Base-by-base conservation (phyloP, 2,113 vertebrate genomes). In the Turnix velox region DNA sequence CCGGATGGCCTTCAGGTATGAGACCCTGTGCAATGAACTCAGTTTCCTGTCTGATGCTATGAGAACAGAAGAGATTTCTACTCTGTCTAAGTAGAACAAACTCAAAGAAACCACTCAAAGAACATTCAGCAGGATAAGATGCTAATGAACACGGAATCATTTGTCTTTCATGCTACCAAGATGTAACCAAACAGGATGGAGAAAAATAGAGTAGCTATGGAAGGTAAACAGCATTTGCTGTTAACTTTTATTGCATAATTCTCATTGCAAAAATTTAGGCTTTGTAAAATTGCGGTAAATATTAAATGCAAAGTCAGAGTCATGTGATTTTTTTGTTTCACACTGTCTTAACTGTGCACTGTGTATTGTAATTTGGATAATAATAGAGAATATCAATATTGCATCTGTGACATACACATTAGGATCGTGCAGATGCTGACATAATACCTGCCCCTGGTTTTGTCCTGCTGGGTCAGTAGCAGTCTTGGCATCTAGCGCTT, bases 21-120 rank as follows among this genome's bases (percentile, higher is more conserved):
- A 99, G 97, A 99, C 98, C 4, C 95, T 99, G 81, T 98, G 99
- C 96, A 99, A 99, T 22, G 99, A 99, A 96, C 98, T 99, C 78
- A 99, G 99, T 79, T 99, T 99, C 95, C 97, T 99, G 42, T 98
- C 98, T 62, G 99, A 99, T 7, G 99, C 98, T 11, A 97, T 99
- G 96, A 99, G 99, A 95, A 96, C 98, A 1, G 98, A 98, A 49
- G 95, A 93, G 20, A 91, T 96, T 54, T 88, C 90, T 14, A 94
- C 94, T 37, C 87, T 98, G 66, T 93, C 93, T 2, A 94, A 97
- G 87, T 97, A 98, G 95, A 67, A 37, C 25, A 82, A 61, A 15
- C 75, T 6, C 17, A 52, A 88, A 91, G 66, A 97, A 94, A 97
- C 49, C 48, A 46, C n/a, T n/a, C n/a, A n/a, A n/a, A n/a, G 68